A percentile compares a stretch with the other conserved stretches of the same genome.
Evolutionary conservation across 1,140 invertebrate species (phyloP).

Genomic region (Leptopilina boulardi): DNA sequence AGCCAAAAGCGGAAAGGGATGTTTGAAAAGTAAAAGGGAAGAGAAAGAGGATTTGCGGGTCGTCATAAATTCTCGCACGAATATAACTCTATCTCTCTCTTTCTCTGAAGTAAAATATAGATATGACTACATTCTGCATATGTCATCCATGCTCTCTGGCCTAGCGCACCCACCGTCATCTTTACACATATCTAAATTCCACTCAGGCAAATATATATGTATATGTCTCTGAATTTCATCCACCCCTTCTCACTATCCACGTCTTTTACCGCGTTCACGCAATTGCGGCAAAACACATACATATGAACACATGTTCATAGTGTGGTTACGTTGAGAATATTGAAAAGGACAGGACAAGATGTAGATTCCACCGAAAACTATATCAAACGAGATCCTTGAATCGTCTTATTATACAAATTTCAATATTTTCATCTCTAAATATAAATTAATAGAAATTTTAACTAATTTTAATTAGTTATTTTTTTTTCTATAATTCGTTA

Average conservation of each 20-base stretch:
- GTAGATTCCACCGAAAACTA: constrained; percentile 35
- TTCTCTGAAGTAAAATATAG: constrained; percentile 59
- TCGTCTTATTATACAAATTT: background rate
- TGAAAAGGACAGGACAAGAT: constrained; percentile 53
- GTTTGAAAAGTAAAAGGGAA: constrained; percentile 27
- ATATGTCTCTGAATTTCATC: constrained; percentile 1
- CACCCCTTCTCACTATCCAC: background rate
- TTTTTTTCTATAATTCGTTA: no score
- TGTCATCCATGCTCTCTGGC: constrained; percentile 59
- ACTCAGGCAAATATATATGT: constrained; percentile 21
- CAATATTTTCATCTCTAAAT: background rate
- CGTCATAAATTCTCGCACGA: constrained; percentile 60
- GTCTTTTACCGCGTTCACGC: constrained; percentile 36
- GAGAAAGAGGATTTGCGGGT: constrained; percentile 5
- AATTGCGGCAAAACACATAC: constrained; percentile 41
- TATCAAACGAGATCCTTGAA: constrained; percentile 33
- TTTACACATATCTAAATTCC: constrained; percentile 45
- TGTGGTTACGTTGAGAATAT: constrained; percentile 51
- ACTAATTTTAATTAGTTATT: no score
- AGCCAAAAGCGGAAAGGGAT: background rate
- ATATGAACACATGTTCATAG: constrained; percentile 46
- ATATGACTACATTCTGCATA: constrained; percentile 65
- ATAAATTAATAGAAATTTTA: no score
- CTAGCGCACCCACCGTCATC: constrained; percentile 40
- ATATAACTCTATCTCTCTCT: no score